Percentiles rank a stretch among this genome's conserved stretches.
Conservation (phyloP, 2,113 vertebrate genomes). For the Eupsittula cactorum region DNA sequence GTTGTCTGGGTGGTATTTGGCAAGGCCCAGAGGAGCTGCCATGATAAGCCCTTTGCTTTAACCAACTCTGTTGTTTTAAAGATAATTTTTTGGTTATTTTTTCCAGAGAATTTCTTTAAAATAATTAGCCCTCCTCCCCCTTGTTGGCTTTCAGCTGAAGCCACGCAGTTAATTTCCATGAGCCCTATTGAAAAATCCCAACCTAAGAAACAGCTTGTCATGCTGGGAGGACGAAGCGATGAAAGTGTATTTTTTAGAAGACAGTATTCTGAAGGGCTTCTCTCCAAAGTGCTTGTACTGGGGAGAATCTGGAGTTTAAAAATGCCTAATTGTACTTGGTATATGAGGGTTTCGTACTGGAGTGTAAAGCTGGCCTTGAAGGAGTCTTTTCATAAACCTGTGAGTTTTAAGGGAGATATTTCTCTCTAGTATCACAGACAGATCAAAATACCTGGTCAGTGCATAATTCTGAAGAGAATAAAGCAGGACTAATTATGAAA, state of each 20-base stretch:
- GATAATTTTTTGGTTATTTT: neutral
- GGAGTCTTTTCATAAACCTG: neutral
- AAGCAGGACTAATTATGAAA: neutral
- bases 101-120: neutral
- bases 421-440: neutral
- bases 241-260: neutral
- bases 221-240: neutral
- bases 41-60: neutral
- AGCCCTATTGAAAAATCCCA: slow-evolving; percentile 27
- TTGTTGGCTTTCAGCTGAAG: neutral
- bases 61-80: neutral
- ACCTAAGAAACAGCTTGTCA: slow-evolving; percentile 17
- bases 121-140: slow-evolving; percentile 14
- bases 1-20: neutral
- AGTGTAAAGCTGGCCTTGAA: slow-evolving; percentile 28
- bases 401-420: slow-evolving; percentile 24
- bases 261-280: slow-evolving; percentile 2
- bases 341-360: neutral
- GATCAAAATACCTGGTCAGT: slow-evolving; percentile 2
- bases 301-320: neutral
- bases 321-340: neutral
- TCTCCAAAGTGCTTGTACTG: neutral
- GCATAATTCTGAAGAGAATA: neutral
- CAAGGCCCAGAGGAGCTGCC: neutral
- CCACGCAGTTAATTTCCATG: neutral